Base-by-base conservation (phyloP, 1,140 invertebrate genomes). In the Hylaeus volcanicus region DNA sequence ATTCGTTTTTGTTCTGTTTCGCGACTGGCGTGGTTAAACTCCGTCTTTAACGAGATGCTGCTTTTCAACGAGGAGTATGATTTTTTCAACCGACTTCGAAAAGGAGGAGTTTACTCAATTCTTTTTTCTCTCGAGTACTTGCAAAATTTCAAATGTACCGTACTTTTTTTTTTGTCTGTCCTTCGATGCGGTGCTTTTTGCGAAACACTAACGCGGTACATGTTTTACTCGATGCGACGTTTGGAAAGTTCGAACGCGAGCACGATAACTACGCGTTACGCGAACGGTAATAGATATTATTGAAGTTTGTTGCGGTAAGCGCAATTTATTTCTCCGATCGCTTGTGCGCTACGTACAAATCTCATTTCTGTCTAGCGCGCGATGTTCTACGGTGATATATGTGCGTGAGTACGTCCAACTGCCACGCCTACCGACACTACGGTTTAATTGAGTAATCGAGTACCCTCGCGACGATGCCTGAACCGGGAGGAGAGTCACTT, bases 361-460 rank as follows among this genome's bases (percentile, higher is more conserved):
- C 74, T 58, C 48, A 55, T 85, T 72, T 76, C 74, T 77, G 65
- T 12, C 63, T 64, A 64, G 41, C 58, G 61, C 63, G 66, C 72
- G 70, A 82, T 90, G 89, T 90, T 89, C 77, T 77, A 76, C 53
- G 41, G 89, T 90, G 90, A 91, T 92, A 90, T 91, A 92, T 92
- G 87, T 88, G 88, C 87, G 85, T 80, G 85, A 90, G 88, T 91
- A 87, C 83, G 90, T 91, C 88, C 86, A 84, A 88, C 86, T 74
- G 88, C 91, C 91, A 92, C 91, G 90, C 91, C 91, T 89, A 90
- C 91, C 89, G 90, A 92, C 91, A 91, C 90, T 86, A 84, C 81
- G 89, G 86, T 88, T 90, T 92, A 92, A 92, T 92, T 91, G 91
- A 92, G 91, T 92, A 91, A 92, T 92, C 90, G 91, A 92, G 91